A percentile compares a stretch with the other conserved stretches of the same genome.
Evolutionary conservation across 2,888 invertebrate species (phyloP).

Genomic region (Nebria brevicollis): DNA sequence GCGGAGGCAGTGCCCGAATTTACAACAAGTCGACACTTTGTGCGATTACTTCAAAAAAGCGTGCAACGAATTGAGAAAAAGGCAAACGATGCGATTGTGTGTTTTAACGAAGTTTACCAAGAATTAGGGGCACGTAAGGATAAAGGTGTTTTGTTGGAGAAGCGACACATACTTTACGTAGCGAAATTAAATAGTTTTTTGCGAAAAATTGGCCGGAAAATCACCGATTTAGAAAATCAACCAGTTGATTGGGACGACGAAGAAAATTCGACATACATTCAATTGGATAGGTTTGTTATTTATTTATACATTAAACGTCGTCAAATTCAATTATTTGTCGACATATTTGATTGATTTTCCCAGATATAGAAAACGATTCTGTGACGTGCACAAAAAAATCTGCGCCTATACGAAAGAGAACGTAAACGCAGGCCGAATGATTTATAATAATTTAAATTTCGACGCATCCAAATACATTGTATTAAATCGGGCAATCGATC

Average conservation of each 20-base stretch:
- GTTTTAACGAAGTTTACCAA: slow-evolving; percentile 13
- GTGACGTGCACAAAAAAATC: slow-evolving; percentile 9
- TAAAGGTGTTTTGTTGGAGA: neutral
- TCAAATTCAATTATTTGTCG: no score
- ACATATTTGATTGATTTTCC: neutral
- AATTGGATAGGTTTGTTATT: neutral
- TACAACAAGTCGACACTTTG: neutral
- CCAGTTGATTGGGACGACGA: slow-evolving; percentile 14
- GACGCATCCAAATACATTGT: neutral
- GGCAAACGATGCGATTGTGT: neutral
- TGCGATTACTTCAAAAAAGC: slow-evolving; percentile 3
- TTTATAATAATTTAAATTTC: slow-evolving; percentile 16
- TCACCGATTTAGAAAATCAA: neutral
- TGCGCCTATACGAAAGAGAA: slow-evolving; percentile 5
- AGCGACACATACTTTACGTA: neutral
- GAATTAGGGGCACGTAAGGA: slow-evolving; percentile 6
- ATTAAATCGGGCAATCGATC: slow-evolving; percentile 15
- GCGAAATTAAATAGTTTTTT: neutral
- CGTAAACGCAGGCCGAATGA: neutral
- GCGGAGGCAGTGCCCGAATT: neutral
- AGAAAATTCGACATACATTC: slow-evolving; percentile 6
- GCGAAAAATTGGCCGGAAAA: neutral
- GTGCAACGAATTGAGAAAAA: neutral
- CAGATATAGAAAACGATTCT: slow-evolving; percentile 8
- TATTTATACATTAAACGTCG: no score